These are phyloP conservation scores for Malacoctenus gilli DNA, from an alignment of 2,797 vertebrate species.

Conservation along the genomic window DNA sequence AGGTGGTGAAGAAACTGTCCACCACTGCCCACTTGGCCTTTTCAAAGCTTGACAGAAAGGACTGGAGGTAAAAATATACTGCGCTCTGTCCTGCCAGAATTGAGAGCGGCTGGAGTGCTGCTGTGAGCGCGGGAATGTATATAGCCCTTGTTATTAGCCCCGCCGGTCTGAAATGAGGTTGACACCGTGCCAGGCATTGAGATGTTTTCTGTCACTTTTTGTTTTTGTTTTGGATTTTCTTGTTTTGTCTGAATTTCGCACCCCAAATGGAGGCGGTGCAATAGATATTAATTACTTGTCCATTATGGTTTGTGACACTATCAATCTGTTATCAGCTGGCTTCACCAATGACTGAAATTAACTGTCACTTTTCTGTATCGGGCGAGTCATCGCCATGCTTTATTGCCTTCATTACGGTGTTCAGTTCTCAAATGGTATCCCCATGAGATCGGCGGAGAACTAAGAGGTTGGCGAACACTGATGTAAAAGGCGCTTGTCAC, in stretches of 20 bases:
- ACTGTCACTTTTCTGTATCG: constrained; percentile 74
- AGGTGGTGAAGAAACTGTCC: constrained; percentile 70
- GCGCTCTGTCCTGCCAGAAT: constrained; percentile 56
- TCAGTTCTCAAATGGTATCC: constrained; percentile 53
- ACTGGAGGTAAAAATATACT: constrained; percentile 63
- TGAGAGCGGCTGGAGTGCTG: constrained; percentile 47
- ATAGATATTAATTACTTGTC: constrained; percentile 78
- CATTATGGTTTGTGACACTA: constrained; percentile 73
- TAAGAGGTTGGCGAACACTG: constrained; percentile 13
- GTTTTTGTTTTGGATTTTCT: constrained; percentile 28
- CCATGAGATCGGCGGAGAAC: constrained; percentile 43
- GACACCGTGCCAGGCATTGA: constrained; percentile 61
- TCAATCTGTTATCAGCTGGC: constrained; percentile 76
- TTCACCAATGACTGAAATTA: constrained; percentile 72
- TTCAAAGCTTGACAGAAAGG: constrained; percentile 67
- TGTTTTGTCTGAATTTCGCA: constrained; percentile 55
- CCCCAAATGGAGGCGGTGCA: constrained; percentile 57
- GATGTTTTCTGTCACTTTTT: constrained; percentile 62
- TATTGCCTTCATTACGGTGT: constrained; percentile 64
- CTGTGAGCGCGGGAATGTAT: constrained; percentile 48
- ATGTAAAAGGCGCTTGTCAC: constrained; percentile 26
- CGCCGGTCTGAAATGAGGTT: constrained; percentile 54
- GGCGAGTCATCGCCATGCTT: constrained; percentile 65
- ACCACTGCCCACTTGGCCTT: constrained; percentile 67
- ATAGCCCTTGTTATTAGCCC: constrained; percentile 54